phyloP scores from a whole-genome alignment of 2,888 invertebrate species.

The Campopleginae sp. region DNA sequence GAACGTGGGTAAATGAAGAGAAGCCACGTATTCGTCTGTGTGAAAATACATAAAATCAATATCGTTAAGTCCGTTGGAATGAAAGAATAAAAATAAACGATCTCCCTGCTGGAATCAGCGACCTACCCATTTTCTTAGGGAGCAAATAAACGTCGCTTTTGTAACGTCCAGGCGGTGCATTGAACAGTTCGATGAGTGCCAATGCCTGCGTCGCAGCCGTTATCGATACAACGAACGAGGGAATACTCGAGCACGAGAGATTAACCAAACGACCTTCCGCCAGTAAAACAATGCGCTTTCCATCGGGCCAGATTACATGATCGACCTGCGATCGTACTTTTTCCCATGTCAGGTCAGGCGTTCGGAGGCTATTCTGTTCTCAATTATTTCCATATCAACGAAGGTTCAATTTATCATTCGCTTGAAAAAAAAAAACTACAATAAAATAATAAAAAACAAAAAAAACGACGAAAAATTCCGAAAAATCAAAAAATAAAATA shows the following conservation, averaged over 20 bases:
- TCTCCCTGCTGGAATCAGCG: background rate
- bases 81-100: conserved; percentile 11
- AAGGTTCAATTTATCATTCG: background rate
- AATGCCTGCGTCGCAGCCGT: conserved; percentile 98
- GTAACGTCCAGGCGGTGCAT: conserved; percentile 97
- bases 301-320: conserved; percentile 99
- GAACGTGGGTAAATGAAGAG: conserved; percentile 97
- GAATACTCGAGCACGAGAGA: conserved; percentile 97
- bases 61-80: conserved; percentile 35
- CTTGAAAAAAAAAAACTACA: conserved; percentile 52
- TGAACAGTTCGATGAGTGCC: conserved; percentile 98
- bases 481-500: too few species aligned
- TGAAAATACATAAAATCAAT: conserved; percentile 56
- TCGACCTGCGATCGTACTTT: conserved; percentile 98
- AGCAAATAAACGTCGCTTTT: conserved; percentile 98
- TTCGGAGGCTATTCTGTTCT: conserved; percentile 92
- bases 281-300: conserved; percentile 95
- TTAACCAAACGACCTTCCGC: conserved; percentile 98
- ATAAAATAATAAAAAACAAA: too few species aligned
- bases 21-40: conserved; percentile 98
- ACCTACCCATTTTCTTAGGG: conserved; percentile 98
- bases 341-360: conserved; percentile 98
- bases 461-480: too few species aligned
- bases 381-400: background rate
- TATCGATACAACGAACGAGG: conserved; percentile 98